phyloP scores from a whole-genome alignment of 2,113 vertebrate genomes.

The Raja brachyura region DNA sequence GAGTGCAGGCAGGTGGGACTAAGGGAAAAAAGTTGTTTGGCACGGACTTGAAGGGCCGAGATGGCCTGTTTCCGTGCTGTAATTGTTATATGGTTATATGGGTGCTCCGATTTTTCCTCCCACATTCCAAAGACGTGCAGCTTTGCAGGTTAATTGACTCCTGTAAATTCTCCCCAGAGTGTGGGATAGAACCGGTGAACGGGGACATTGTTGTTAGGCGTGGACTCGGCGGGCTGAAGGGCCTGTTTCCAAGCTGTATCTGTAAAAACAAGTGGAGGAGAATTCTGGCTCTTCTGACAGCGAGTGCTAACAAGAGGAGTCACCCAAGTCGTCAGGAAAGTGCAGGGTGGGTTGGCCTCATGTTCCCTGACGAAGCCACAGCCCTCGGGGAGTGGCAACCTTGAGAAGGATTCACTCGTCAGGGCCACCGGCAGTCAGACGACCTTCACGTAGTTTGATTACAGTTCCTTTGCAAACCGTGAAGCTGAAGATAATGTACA shows the following conservation, averaged over 20 bases:
- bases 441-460: constrained; percentile 45
- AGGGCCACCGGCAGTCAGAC: constrained; percentile 39
- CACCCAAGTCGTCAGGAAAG: not conserved
- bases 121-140: no score
- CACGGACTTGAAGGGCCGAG: no score
- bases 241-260: no score
- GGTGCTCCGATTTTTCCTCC: constrained; percentile 37
- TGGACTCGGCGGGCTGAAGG: no score
- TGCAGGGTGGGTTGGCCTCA: not conserved
- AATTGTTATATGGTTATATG: no score
- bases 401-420: constrained; percentile 39
- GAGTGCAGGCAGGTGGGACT: no score
- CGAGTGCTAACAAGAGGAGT: not conserved
- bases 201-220: no score
- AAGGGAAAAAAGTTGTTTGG: no score
- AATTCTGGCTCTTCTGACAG: not conserved
- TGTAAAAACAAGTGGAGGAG: not conserved
- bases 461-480: constrained; percentile 38
- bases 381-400: not conserved
- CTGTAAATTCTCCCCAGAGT: no score
- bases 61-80: no score
- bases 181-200: no score
- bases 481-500: constrained; percentile 42
- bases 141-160: no score
- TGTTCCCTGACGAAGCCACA: not conserved